These are phyloP conservation scores for Eupithecia inturbata DNA, from an alignment of 2,888 invertebrate species.

Conservation along the genomic window DNA sequence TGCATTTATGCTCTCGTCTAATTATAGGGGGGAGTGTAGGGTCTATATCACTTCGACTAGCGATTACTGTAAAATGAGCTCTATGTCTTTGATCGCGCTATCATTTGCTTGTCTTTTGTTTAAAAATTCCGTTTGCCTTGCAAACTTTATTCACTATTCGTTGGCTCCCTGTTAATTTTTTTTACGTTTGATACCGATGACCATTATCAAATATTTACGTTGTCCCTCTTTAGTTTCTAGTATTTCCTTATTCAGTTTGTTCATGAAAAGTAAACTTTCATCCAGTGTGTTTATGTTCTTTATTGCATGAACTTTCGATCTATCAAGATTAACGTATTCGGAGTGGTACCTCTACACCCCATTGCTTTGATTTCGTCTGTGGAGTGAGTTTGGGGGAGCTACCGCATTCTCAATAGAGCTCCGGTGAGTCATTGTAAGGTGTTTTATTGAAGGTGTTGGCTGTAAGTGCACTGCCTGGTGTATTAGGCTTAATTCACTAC, in stretches of 20 bases:
- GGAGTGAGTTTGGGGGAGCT: slow-evolving; percentile 33
- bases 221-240: not conserved
- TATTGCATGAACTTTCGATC: not conserved
- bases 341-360: slow-evolving; percentile 12
- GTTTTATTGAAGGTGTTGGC: slow-evolving; percentile 32
- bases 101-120: not conserved
- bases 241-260: not conserved
- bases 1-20: slow-evolving; percentile 68
- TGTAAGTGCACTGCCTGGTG: slow-evolving; percentile 33
- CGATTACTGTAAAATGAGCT: slow-evolving; percentile 12
- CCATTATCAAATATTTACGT: not conserved
- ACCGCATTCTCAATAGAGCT: slow-evolving; percentile 28
- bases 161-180: not conserved
- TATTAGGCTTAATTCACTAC: slow-evolving; percentile 22
- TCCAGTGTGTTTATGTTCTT: not conserved
- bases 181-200: not conserved
- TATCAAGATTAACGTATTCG: not conserved
- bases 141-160: not conserved
- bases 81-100: not conserved
- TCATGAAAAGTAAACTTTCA: not conserved
- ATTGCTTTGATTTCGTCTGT: slow-evolving; percentile 14
- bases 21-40: slow-evolving; percentile 59
- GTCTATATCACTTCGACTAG: slow-evolving; percentile 9
- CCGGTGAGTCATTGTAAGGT: slow-evolving; percentile 39
- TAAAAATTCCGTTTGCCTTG: not conserved